These are phyloP conservation scores for Steinernema khuongi DNA, from an alignment of 1,140 invertebrate genomes.

Conservation along the genomic window DNA sequence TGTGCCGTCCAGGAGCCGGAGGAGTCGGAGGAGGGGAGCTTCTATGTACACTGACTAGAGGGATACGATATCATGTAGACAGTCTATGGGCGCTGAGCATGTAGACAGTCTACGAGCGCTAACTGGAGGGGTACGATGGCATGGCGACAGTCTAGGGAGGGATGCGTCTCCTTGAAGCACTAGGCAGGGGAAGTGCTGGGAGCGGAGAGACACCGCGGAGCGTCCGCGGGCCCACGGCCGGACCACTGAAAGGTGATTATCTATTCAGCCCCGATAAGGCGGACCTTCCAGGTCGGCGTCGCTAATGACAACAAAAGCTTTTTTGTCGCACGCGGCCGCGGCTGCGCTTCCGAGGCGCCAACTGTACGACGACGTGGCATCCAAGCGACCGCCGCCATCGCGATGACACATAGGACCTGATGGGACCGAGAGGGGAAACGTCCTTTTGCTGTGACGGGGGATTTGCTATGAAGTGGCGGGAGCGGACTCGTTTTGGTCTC, in stretches of 20 bases:
- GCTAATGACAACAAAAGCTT: conserved; percentile 2
- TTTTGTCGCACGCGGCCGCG: background rate
- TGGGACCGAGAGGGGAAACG: no score
- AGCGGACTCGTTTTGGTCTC: no score
- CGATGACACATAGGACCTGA: no score
- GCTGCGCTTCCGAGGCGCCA: background rate
- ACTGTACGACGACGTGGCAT: background rate
- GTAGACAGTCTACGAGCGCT: background rate
- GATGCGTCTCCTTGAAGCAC: no score
- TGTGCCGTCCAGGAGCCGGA: background rate
- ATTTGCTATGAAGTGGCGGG: no score
- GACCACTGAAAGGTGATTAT: background rate
- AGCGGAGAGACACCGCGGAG: background rate
- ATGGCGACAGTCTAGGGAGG: no score
- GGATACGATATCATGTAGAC: background rate
- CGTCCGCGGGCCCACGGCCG: background rate
- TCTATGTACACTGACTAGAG: conserved; percentile 8
- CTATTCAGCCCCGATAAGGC: background rate
- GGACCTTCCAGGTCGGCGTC: background rate
- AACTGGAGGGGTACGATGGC: background rate
- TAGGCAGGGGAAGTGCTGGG: no score
- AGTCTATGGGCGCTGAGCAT: background rate
- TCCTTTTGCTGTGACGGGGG: no score
- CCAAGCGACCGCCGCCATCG: background rate
- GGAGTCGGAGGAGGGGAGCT: background rate